Conservation (phyloP, 2,888 invertebrate genomes). For the Apeira syringaria region DNA sequence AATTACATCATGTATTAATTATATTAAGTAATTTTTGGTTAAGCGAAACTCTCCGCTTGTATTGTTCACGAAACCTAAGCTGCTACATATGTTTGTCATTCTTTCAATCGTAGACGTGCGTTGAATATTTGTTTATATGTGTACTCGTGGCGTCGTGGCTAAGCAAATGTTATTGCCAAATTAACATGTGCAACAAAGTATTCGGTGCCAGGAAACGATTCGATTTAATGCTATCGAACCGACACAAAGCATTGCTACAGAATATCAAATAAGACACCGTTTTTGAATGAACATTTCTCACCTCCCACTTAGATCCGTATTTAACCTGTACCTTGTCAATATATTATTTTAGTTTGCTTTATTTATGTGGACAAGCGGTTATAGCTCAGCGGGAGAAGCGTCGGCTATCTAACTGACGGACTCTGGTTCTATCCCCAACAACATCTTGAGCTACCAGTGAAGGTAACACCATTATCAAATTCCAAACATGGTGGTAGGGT, state of each 20-base stretch:
- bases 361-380: too few relatives aligned
- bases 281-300: not conserved
- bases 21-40: not conserved
- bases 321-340: too few relatives aligned
- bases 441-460: too few relatives aligned
- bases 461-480: too few relatives aligned
- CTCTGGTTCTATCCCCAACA: too few relatives aligned
- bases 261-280: not conserved
- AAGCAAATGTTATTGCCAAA: slow-evolving; percentile 32
- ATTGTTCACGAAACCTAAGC: not conserved
- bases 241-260: slow-evolving; percentile 9
- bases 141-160: slow-evolving; percentile 28
- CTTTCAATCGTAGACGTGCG: slow-evolving; percentile 20
- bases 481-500: too few relatives aligned
- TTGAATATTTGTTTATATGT: slow-evolving; percentile 14
- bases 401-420: too few relatives aligned
- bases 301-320: not conserved
- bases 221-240: slow-evolving; percentile 44
- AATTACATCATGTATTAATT: too few relatives aligned
- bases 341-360: too few relatives aligned
- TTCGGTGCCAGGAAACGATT: slow-evolving; percentile 53
- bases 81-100: slow-evolving; percentile 24
- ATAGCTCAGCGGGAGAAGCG: too few relatives aligned
- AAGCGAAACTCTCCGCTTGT: not conserved
- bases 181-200: slow-evolving; percentile 55